These are phyloP conservation scores for Epinotia demarniana DNA, from an alignment of 2,888 invertebrate species.

Conservation along the genomic window DNA sequence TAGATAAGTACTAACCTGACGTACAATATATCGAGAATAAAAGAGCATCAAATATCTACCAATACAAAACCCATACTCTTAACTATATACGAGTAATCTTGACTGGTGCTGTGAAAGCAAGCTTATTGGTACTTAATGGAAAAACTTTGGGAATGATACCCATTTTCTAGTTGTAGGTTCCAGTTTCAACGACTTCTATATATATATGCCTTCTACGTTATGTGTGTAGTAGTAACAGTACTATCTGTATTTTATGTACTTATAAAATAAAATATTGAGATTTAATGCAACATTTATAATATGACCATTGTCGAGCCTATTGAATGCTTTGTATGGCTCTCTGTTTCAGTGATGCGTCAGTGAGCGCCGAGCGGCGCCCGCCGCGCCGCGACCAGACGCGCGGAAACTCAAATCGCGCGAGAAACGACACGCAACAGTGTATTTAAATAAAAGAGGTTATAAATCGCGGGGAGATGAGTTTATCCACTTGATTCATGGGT, in stretches of 20 bases:
- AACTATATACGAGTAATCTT: background rate
- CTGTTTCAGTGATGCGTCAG: constrained; percentile 12
- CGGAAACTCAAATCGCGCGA: constrained; percentile 45
- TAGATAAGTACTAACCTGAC: background rate
- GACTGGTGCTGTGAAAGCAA: background rate
- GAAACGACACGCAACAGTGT: constrained; percentile 43
- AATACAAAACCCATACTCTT: background rate
- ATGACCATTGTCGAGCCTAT: background rate
- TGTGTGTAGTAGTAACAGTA: background rate
- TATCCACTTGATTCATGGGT: constrained; percentile 37
- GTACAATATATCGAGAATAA: background rate
- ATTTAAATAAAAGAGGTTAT: constrained; percentile 46
- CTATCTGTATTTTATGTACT: background rate
- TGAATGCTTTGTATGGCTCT: constrained; percentile 6
- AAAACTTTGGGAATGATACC: no score
- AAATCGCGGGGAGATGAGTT: constrained; percentile 42
- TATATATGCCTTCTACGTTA: no score
- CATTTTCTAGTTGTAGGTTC: no score
- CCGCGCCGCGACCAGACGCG: constrained; percentile 29
- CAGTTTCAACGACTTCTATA: background rate
- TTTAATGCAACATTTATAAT: background rate
- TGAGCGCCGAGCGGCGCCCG: constrained; percentile 26
- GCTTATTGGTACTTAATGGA: no score
- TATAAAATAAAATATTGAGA: background rate
- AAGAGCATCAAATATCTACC: background rate